Conservation (phyloP, 2,797 vertebrate species). For the Valencia hispanica region DNA sequence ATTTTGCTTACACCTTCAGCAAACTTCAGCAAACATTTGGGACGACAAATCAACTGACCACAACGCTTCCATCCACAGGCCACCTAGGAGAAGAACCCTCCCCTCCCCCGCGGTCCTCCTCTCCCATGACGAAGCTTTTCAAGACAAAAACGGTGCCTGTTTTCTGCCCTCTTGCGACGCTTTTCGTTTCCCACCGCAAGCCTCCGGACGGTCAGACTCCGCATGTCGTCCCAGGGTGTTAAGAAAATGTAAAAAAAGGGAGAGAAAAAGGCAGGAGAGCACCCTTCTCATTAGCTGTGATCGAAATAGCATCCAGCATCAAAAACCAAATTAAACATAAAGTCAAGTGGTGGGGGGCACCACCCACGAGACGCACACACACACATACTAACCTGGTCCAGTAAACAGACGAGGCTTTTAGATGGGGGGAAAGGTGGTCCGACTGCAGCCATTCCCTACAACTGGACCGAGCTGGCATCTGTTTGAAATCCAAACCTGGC, state of each 20-base stretch:
- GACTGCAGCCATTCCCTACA: conserved; percentile 61
- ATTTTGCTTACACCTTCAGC: conserved; percentile 71
- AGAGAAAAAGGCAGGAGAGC: conserved; percentile 16
- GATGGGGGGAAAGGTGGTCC: conserved; percentile 71
- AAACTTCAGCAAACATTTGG: conserved; percentile 72
- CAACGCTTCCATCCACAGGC: conserved; percentile 76
- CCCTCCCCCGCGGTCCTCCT: conserved; percentile 1
- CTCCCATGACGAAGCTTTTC: conserved; percentile 37
- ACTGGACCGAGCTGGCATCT: conserved; percentile 65
- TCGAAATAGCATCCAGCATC: conserved; percentile 70
- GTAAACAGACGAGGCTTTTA: conserved; percentile 78
- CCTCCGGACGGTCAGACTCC: conserved; percentile 2
- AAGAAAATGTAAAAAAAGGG: not conserved
- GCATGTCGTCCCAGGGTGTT: conserved; percentile 28
- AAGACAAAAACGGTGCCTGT: conserved; percentile 58
- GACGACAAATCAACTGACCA: conserved; percentile 79
- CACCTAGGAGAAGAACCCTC: conserved; percentile 73
- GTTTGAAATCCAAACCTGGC: conserved; percentile 79
- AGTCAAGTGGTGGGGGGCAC: conserved; percentile 69
- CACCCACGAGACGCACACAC: conserved; percentile 72
- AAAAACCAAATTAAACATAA: conserved; percentile 72
- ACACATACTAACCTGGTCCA: conserved; percentile 51
- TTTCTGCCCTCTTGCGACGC: conserved; percentile 1
- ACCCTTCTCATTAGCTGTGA: conserved; percentile 39
- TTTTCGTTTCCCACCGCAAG: conserved; percentile 33